Percentiles rank a stretch among this genome's conserved stretches.
These are phyloP conservation scores for Cyrtodaria siliqua DNA, from an alignment of 2,888 invertebrate species.

Conservation along the genomic window DNA sequence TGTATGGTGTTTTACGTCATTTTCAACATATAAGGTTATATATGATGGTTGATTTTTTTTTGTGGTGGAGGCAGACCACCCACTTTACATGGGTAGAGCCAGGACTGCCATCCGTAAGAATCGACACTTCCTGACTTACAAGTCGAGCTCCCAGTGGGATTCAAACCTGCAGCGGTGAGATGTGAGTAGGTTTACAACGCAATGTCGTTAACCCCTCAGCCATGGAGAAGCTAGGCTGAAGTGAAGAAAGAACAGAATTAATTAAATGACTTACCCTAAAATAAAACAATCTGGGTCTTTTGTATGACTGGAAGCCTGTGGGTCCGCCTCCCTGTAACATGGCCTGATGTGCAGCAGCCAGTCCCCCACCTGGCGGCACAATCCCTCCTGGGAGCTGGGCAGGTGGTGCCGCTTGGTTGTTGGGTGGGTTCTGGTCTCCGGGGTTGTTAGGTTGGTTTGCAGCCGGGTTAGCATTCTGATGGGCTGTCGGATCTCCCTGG, in stretches of 20 bases:
- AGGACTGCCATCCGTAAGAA: too few species aligned
- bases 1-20: too few species aligned
- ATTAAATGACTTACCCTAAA: slow-evolving; percentile 69
- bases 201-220: too few species aligned
- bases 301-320: slow-evolving; percentile 94
- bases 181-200: too few species aligned
- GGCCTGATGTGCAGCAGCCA: slow-evolving; percentile 80
- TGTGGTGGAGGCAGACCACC: too few species aligned
- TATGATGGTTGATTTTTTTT: too few species aligned
- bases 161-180: too few species aligned
- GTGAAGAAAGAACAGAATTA: neutral
- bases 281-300: slow-evolving; percentile 87
- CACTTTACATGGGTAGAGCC: too few species aligned
- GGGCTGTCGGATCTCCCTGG: slow-evolving; percentile 68
- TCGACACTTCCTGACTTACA: too few species aligned
- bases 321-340: slow-evolving; percentile 93
- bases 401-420: slow-evolving; percentile 40
- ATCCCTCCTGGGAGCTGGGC: slow-evolving; percentile 53
- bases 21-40: too few species aligned
- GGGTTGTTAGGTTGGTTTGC: slow-evolving; percentile 23
- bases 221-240: too few species aligned
- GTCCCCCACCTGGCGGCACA: slow-evolving; percentile 71
- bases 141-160: too few species aligned
- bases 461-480: slow-evolving; percentile 25
- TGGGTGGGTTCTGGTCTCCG: slow-evolving; percentile 6